A percentile compares a stretch with the other conserved stretches of the same genome.
phyloP scores from a whole-genome alignment of 1,140 invertebrate genomes.

The Magallana angulata region DNA sequence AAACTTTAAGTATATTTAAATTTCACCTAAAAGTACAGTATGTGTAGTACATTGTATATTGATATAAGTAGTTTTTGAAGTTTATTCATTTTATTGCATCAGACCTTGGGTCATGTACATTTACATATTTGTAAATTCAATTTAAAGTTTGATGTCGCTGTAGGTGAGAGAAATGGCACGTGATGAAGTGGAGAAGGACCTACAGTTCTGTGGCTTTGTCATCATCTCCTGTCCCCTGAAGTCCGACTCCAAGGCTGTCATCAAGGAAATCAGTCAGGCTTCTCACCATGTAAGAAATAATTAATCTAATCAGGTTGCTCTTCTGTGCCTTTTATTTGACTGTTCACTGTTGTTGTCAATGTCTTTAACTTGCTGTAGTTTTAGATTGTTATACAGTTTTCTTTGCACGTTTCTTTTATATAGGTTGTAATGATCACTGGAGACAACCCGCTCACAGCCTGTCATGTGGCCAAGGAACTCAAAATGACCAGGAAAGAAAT shows the following conservation, averaged over 20 bases:
- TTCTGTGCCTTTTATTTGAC: no score
- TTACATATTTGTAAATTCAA: background rate
- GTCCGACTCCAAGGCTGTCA: conserved; percentile 93
- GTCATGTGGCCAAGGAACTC: conserved; percentile 97
- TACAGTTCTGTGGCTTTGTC: conserved; percentile 98
- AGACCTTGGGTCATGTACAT: background rate
- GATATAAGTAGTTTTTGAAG: no score
- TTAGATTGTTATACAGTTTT: no score
- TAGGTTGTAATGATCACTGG: conserved; percentile 99
- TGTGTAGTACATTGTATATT: no score
- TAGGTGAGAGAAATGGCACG: conserved; percentile 89
- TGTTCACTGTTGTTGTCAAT: background rate
- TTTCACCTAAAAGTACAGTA: no score
- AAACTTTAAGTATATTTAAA: no score
- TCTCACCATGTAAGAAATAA: conserved; percentile 88
- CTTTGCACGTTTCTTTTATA: no score
- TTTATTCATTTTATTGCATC: no score
- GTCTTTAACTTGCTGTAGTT: background rate
- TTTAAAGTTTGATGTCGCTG: conserved; percentile 24
- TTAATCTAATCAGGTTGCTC: background rate
- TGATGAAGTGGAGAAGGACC: conserved; percentile 91
- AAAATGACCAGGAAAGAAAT: conserved; percentile 90
- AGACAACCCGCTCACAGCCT: conserved; percentile 99
- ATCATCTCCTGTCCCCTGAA: conserved; percentile 99
- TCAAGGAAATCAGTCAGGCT: conserved; percentile 94